A percentile compares a stretch with the other conserved stretches of the same genome.
phyloP scores from a whole-genome alignment of 1,140 invertebrate species.

The Papilio polytes region DNA sequence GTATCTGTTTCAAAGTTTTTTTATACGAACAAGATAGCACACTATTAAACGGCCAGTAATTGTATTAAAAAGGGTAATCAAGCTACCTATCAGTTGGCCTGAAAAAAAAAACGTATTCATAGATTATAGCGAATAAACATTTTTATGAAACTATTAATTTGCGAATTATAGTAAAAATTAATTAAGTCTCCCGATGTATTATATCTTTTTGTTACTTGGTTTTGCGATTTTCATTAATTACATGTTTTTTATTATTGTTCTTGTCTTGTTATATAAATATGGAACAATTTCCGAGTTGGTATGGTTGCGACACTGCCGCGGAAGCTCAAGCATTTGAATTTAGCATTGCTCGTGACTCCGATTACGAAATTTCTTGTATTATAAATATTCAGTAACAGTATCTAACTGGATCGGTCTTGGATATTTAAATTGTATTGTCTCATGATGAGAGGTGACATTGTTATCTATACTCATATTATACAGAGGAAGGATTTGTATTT shows the following conservation, averaged over 20 bases:
- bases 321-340: slow-evolving; percentile 4
- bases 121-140: too few species aligned
- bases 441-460: background rate
- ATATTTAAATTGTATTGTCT: slow-evolving; percentile 8
- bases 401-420: background rate
- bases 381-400: slow-evolving; percentile 11
- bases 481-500: too few species aligned
- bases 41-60: background rate
- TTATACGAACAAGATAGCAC: background rate
- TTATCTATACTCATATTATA: background rate
- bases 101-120: too few species aligned
- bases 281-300: slow-evolving; percentile 8
- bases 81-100: background rate
- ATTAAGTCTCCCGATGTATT: too few species aligned
- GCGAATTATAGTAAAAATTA: too few species aligned
- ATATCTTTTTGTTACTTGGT: too few species aligned
- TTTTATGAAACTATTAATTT: too few species aligned
- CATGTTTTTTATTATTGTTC: slow-evolving; percentile 1
- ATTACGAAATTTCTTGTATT: slow-evolving; percentile 21
- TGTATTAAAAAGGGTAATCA: background rate
- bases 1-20: background rate
- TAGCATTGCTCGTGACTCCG: slow-evolving; percentile 3
- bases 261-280: slow-evolving; percentile 14
- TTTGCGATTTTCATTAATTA: too few species aligned
- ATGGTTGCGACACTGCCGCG: slow-evolving; percentile 2